These are phyloP conservation scores for Coranthus polyacanthus DNA, from an alignment of 2,797 vertebrate genomes.

Conservation along the genomic window DNA sequence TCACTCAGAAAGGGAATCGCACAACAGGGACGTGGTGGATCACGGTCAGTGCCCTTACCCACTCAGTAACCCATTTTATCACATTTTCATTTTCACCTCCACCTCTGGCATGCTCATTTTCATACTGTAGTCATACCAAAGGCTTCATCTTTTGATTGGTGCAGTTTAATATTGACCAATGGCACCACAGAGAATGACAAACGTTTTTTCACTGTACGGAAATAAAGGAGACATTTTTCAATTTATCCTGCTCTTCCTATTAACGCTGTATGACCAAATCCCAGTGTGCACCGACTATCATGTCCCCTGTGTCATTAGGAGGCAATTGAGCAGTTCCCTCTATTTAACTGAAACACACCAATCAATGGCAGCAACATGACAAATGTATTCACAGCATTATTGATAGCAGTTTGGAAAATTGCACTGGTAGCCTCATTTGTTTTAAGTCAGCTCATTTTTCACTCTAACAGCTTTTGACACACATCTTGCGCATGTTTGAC, in stretches of 20 bases:
- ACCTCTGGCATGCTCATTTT: constrained; percentile 16
- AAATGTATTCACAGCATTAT: constrained; percentile 41
- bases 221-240: constrained; percentile 1
- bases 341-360: constrained; percentile 43
- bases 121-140: background rate
- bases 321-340: constrained; percentile 34
- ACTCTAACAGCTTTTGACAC: constrained; percentile 39
- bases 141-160: background rate
- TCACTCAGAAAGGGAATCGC: no score
- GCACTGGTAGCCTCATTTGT: constrained; percentile 43
- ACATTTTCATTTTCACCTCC: constrained; percentile 11
- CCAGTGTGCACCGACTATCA: constrained; percentile 5
- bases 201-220: background rate
- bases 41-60: no score
- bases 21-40: no score
- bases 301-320: constrained; percentile 36
- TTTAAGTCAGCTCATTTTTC: constrained; percentile 45
- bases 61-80: background rate
- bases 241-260: background rate
- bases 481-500: constrained; percentile 26
- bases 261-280: constrained; percentile 2
- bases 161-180: background rate
- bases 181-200: constrained; percentile 5
- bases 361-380: constrained; percentile 51
- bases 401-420: constrained; percentile 36